Conservation (phyloP, 2,888 invertebrate genomes). For the Dascillus cervinus region DNA sequence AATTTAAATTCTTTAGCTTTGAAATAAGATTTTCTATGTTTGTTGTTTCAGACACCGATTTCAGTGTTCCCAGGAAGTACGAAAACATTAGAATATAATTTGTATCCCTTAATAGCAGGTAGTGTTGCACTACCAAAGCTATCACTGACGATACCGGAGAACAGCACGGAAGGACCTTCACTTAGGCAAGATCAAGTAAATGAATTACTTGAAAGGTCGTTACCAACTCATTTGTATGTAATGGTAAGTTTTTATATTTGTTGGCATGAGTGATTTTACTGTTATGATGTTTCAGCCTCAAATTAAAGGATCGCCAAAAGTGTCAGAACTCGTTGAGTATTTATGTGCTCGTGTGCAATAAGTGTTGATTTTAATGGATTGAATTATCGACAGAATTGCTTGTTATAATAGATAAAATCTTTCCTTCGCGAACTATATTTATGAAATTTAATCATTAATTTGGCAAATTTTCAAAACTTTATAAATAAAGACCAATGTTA, state of each 20-base stretch:
- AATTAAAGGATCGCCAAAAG: conserved; percentile 23
- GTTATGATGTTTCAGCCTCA: conserved; percentile 27
- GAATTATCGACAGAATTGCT: no score
- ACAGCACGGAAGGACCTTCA: conserved; percentile 33
- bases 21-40: conserved; percentile 1
- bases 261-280: not conserved
- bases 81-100: conserved; percentile 62
- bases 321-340: no score
- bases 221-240: conserved; percentile 59
- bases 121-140: conserved; percentile 62
- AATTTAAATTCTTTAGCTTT: conserved; percentile 11
- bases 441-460: no score
- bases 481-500: no score
- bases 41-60: conserved; percentile 40
- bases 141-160: conserved; percentile 46
- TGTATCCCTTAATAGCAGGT: conserved; percentile 71
- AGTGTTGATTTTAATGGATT: no score
- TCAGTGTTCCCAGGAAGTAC: conserved; percentile 55
- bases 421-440: no score
- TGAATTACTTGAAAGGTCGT: conserved; percentile 50
- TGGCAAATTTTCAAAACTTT: no score
- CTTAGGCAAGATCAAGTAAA: conserved; percentile 45
- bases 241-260: conserved; percentile 44
- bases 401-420: no score
- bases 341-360: no score